Conservation (phyloP, 2,888 invertebrate species). For the Dichetophora obliterata region DNA sequence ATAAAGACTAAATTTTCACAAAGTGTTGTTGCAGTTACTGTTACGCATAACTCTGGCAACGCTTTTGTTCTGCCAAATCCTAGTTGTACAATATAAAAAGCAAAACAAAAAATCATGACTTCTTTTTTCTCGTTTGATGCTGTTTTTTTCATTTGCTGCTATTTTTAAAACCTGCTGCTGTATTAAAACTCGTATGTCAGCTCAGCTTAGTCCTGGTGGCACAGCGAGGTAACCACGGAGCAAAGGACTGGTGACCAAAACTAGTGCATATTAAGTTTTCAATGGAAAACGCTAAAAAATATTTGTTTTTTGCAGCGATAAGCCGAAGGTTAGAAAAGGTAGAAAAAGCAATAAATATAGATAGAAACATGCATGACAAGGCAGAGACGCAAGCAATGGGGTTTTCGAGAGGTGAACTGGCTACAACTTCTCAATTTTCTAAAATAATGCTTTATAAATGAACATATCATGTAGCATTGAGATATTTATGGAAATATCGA, state of each 20-base stretch:
- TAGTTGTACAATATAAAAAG: not conserved
- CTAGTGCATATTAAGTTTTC: not conserved
- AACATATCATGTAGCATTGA: too few species aligned
- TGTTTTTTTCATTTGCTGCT: not conserved
- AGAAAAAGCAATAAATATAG: too few species aligned
- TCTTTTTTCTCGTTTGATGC: not conserved
- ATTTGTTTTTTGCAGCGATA: slow-evolving; percentile 15
- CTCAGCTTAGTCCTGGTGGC: not conserved
- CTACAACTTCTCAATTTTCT: too few species aligned
- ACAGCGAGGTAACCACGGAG: not conserved
- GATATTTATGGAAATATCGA: too few species aligned
- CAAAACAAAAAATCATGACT: not conserved
- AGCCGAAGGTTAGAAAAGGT: not conserved
- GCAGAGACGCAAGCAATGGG: too few species aligned
- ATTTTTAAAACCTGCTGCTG: not conserved
- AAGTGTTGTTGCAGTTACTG: too few species aligned
- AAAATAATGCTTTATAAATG: too few species aligned
- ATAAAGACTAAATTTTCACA: too few species aligned
- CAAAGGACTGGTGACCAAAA: not conserved
- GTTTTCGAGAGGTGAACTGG: too few species aligned
- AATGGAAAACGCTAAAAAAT: not conserved
- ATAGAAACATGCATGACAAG: too few species aligned
- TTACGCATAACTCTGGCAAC: not conserved
- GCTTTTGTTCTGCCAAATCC: not conserved
- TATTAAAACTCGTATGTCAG: not conserved